These are phyloP conservation scores for Synodontis membranacea DNA, from an alignment of 2,113 vertebrate genomes.

Conservation along the genomic window DNA sequence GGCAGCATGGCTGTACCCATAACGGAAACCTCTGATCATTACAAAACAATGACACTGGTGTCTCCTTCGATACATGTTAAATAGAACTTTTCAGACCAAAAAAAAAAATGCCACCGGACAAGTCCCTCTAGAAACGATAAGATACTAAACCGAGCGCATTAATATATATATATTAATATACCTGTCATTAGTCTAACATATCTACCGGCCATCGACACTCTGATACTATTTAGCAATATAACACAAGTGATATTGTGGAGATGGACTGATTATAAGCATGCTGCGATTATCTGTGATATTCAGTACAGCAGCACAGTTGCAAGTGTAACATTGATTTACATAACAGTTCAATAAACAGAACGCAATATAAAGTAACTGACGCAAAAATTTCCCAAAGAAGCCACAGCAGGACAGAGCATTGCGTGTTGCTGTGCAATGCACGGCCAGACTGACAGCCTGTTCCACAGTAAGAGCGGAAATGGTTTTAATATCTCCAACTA, in stretches of 20 bases:
- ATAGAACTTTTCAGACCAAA: no score
- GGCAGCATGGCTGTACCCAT: no score
- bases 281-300: not conserved
- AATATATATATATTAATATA: not conserved
- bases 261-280: not conserved
- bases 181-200: no score
- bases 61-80: not conserved
- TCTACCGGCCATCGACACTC: not conserved
- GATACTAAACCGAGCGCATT: not conserved
- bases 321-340: not conserved
- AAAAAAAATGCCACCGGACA: not conserved
- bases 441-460: not conserved
- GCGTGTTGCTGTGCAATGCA: not conserved
- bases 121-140: not conserved
- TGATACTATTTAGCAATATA: not conserved
- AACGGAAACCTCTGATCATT: not conserved
- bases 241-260: not conserved
- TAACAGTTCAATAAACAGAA: not conserved
- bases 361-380: not conserved
- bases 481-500: not conserved
- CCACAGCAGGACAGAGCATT: no score
- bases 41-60: not conserved
- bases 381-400: no score
- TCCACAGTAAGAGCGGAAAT: not conserved
- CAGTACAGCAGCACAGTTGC: not conserved